Evolutionary conservation across 2,888 invertebrate species (phyloP), one percentile per base, ranked within the genome.

Genomic region (Agrochola lychnidis): DNA sequence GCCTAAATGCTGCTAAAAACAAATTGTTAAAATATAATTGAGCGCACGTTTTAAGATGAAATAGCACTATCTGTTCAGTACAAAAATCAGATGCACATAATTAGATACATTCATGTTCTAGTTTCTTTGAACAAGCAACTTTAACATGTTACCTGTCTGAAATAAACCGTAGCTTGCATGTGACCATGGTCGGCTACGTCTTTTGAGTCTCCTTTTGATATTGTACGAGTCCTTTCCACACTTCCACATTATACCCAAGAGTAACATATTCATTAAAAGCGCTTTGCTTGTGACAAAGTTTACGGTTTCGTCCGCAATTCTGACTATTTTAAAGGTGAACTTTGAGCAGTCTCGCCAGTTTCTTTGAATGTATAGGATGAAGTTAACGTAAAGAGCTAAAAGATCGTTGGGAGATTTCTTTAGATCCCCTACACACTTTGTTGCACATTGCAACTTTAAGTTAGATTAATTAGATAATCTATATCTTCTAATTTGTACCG

Each of bases 221-320:
- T 57, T 53, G 16, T 57, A 30, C 30, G 62, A 81, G 22, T 30
- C 42, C 12, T 30, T 70, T 42, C 36, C 36, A 30, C 59, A 30
- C 19, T 30, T 59, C 19, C 19, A 48, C 14, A 67, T 57, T 40
- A 61, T 67, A 51, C 30, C 56, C 61, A 57, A 48, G 61, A 81
- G n/a, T 67, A 68, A 59, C 45, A n/a, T 70, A 42, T 57, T 67
- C 19, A 51, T 70, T 48, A 67, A 51, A 72, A 57, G 42, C 25
- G 25, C 64, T 64, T 72, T 61, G 25, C 72, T 82, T 72, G 22
- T 36, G 42, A 57, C 51, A 48, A 61, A 72, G 16, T 77, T 69
- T 12, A 40, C 72, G 22, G 30, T 70, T 36, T 22, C 22, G 48
- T 40, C 19, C 30, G 19, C 53, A 59, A 16, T 19, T 19, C 22